A percentile compares a stretch with the other conserved stretches of the same genome.
Evolutionary conservation across 2,113 vertebrate genomes (phyloP).

Genomic region (Stictonetta naevosa): DNA sequence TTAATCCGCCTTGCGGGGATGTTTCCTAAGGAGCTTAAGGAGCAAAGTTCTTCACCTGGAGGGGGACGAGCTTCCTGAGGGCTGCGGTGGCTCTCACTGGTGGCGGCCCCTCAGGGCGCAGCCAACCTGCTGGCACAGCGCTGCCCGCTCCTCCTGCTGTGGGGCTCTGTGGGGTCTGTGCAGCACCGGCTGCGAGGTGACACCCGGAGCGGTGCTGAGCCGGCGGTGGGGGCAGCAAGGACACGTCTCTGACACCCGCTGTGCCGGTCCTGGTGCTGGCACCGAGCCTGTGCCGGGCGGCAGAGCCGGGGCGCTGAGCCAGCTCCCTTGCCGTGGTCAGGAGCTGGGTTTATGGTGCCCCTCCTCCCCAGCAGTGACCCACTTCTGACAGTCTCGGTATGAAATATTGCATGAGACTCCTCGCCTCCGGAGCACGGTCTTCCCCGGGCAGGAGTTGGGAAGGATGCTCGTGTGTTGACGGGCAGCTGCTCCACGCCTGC

Average conservation of each 20-base stretch:
- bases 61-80: not conserved
- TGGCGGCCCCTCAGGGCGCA: not conserved
- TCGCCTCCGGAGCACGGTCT: not conserved
- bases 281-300: not conserved
- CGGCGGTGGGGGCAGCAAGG: not conserved
- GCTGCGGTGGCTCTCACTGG: not conserved
- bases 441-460: not conserved
- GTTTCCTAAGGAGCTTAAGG: not conserved
- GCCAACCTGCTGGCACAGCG: not conserved
- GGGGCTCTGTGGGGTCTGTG: not conserved
- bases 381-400: not conserved
- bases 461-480: not conserved
- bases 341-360: not conserved
- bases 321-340: too few species aligned
- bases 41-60: not conserved
- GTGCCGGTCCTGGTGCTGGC: not conserved
- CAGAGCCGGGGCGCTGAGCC: not conserved
- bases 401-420: not conserved
- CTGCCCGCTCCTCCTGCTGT: fast-evolving
- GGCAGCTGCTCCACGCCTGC: not conserved
- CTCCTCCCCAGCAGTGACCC: not conserved
- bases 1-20: not conserved
- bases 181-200: too few species aligned
- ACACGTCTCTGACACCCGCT: not conserved
- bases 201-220: not conserved